Conservation (phyloP, 2,888 invertebrate genomes). For the Calliphora vomitoria region DNA sequence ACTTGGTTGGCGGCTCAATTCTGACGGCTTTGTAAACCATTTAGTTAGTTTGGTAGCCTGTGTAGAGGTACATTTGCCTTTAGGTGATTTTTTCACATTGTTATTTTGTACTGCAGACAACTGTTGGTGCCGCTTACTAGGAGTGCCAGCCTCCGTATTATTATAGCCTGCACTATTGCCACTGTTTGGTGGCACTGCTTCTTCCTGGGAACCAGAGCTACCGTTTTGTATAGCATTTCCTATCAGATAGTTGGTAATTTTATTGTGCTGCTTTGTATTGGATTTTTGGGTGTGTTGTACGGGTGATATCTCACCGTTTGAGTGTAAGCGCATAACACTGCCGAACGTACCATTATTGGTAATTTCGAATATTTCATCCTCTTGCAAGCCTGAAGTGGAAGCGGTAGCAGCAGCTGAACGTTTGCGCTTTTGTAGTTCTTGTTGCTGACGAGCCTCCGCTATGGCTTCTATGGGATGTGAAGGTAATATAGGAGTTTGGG, state of each 20-base stretch:
- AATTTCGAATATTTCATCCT: constrained; percentile 83
- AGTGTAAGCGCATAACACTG: constrained; percentile 80
- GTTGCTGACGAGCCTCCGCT: constrained; percentile 61
- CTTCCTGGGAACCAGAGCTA: constrained; percentile 57
- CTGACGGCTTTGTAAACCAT: constrained; percentile 79
- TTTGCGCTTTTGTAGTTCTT: constrained; percentile 64
- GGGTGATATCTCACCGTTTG: constrained; percentile 81
- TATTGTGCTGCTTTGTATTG: constrained; percentile 77
- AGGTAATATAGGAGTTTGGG: constrained; percentile 55
- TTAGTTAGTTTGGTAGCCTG: constrained; percentile 82
- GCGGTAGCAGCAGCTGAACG: neutral
- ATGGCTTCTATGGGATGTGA: constrained; percentile 69
- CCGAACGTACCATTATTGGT: constrained; percentile 82
- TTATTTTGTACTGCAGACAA: constrained; percentile 56
- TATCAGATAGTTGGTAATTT: constrained; percentile 83
- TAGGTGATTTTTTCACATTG: constrained; percentile 80
- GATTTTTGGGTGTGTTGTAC: constrained; percentile 75
- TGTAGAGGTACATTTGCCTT: constrained; percentile 79
- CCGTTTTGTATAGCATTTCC: constrained; percentile 74
- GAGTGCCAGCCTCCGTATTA: constrained; percentile 70
- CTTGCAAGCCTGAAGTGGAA: constrained; percentile 65
- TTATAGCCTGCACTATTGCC: constrained; percentile 35
- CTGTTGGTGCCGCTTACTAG: constrained; percentile 69
- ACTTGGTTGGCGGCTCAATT: constrained; percentile 15
- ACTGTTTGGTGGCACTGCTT: constrained; percentile 44